Conservation (phyloP, 1,140 invertebrate genomes). For the Drosophila ogumai region DNA sequence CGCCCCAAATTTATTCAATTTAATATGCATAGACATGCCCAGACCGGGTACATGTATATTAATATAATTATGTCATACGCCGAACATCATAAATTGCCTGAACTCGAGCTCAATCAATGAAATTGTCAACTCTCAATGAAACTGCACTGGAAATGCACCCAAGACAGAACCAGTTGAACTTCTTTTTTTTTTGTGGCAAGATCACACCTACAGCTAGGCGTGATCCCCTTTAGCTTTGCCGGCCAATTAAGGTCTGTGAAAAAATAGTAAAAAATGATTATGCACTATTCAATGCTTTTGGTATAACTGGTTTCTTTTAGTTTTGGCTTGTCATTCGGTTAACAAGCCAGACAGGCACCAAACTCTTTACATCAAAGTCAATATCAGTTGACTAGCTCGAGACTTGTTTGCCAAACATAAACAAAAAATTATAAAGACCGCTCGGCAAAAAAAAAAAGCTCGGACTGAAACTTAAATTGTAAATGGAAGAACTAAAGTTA, state of each 20-base stretch:
- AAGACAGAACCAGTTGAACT: slow-evolving; percentile 41
- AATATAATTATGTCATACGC: slow-evolving; percentile 43
- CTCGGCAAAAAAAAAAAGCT: neutral
- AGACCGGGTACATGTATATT: slow-evolving; percentile 2
- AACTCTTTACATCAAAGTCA: slow-evolving; percentile 63
- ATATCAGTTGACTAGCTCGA: slow-evolving; percentile 51
- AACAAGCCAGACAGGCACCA: slow-evolving; percentile 16
- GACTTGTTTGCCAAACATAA: slow-evolving; percentile 53
- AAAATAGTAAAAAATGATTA: slow-evolving; percentile 28
- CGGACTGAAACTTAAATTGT: slow-evolving; percentile 1
- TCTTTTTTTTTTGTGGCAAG: slow-evolving; percentile 21
- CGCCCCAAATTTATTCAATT: neutral
- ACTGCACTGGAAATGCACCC: slow-evolving; percentile 53
- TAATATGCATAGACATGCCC: slow-evolving; percentile 25
- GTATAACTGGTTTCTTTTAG: slow-evolving; percentile 47
- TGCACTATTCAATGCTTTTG: slow-evolving; percentile 22
- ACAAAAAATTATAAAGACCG: slow-evolving; percentile 3
- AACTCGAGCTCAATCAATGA: slow-evolving; percentile 42
- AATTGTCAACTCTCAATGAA: slow-evolving; percentile 51
- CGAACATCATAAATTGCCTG: slow-evolving; percentile 31
- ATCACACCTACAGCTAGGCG: slow-evolving; percentile 25
- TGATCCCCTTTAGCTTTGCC: slow-evolving; percentile 19
- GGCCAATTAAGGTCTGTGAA: slow-evolving; percentile 45
- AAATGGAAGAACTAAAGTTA: slow-evolving; percentile 25
- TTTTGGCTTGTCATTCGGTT: slow-evolving; percentile 18